phyloP scores from a whole-genome alignment of 2,113 vertebrate species.

The Scolopax mira region DNA sequence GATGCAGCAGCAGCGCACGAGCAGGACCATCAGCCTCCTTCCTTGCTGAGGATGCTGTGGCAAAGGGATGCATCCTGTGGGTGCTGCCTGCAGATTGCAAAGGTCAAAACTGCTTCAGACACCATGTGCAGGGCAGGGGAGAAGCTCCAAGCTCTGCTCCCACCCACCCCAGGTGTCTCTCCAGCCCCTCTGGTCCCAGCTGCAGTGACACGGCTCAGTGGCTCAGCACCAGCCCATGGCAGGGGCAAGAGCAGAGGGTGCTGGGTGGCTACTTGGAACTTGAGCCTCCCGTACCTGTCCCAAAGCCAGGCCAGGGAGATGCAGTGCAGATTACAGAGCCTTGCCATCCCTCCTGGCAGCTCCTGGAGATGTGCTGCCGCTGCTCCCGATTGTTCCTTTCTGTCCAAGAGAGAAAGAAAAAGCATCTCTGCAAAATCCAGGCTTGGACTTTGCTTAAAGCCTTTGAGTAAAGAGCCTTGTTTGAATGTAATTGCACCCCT shows the following conservation, averaged over 20 bases:
- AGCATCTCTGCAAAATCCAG: constrained; percentile 52
- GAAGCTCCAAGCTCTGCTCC: background rate
- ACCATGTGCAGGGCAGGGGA: fast-evolving
- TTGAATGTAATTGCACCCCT: constrained; percentile 65
- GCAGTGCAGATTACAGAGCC: background rate
- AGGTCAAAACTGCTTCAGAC: background rate
- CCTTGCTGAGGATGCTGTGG: background rate
- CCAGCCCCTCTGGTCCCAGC: background rate
- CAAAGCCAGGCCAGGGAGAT: background rate
- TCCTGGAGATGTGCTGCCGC: background rate
- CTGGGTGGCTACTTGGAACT: background rate
- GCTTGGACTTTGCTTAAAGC: constrained; percentile 58
- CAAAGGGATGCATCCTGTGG: background rate
- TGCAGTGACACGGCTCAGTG: background rate
- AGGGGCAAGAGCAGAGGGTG: background rate
- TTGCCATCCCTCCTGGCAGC: constrained; percentile 6
- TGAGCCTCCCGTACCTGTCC: background rate
- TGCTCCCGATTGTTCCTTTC: background rate
- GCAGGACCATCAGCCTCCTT: background rate
- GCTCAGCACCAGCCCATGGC: fast-evolving
- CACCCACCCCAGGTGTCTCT: background rate
- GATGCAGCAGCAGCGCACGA: background rate
- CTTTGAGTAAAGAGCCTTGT: constrained; percentile 54
- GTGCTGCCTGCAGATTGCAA: background rate
- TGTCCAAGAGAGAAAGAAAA: constrained; percentile 36